These are phyloP conservation scores for Pandemis heparana DNA, from an alignment of 2,888 invertebrate species.

Conservation along the genomic window DNA sequence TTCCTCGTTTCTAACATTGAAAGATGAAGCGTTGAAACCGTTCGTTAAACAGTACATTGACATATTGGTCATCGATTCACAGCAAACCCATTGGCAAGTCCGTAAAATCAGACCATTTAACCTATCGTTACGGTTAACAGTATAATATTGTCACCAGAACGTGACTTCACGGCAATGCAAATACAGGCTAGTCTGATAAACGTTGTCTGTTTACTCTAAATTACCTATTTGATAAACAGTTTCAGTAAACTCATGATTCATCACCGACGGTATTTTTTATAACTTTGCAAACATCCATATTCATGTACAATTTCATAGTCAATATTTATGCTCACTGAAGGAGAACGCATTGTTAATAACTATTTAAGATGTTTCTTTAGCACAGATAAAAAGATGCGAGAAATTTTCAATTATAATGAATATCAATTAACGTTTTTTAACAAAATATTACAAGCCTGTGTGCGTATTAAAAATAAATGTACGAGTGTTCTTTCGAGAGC, in stretches of 20 bases:
- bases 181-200: slow-evolving; percentile 39
- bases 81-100: not conserved
- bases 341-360: too few relatives aligned
- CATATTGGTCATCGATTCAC: not conserved
- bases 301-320: slow-evolving; percentile 1
- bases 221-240: slow-evolving; percentile 40
- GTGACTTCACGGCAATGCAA: slow-evolving; percentile 31
- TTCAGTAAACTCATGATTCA: slow-evolving; percentile 35
- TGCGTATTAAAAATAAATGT: too few relatives aligned
- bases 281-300: not conserved
- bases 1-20: not conserved
- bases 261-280: not conserved
- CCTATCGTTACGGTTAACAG: not conserved
- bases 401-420: too few relatives aligned
- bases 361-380: too few relatives aligned
- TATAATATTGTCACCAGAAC: slow-evolving; percentile 25
- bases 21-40: not conserved
- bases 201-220: slow-evolving; percentile 33
- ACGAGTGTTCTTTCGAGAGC: too few relatives aligned
- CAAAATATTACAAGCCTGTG: too few relatives aligned
- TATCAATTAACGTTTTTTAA: too few relatives aligned
- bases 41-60: not conserved
- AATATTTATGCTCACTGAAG: slow-evolving; percentile 14
- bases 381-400: too few relatives aligned
- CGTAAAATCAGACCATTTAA: not conserved